A percentile compares a stretch with the other conserved stretches of the same genome.
These are phyloP conservation scores for Paramuricea clavata DNA, from an alignment of 92 coral and sea anemone species.

Conservation along the genomic window DNA sequence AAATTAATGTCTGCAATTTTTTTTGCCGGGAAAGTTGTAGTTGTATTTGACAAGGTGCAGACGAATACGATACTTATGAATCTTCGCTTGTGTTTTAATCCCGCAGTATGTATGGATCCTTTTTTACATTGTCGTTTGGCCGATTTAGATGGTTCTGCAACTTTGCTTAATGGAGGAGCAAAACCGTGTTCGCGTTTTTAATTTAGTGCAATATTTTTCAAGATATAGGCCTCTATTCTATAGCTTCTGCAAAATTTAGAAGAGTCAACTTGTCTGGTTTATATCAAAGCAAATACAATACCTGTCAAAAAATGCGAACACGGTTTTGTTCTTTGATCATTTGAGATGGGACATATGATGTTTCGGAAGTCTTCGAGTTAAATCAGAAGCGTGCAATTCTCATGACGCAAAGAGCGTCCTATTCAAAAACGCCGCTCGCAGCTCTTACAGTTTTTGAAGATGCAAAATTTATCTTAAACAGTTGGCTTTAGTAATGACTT, in stretches of 20 bases:
- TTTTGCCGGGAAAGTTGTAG: background rate
- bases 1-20: background rate
- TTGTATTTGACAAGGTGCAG: background rate
- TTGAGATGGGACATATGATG: background rate
- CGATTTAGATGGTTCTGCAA: no score
- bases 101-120: no score
- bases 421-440: background rate
- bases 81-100: no score
- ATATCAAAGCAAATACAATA: background rate
- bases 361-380: background rate
- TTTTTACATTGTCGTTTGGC: no score
- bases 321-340: background rate
- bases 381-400: constrained; percentile 2
- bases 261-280: background rate
- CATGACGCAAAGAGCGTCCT: background rate
- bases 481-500: background rate
- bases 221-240: background rate
- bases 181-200: no score
- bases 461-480: background rate
- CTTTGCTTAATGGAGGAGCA: no score
- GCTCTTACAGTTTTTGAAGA: background rate
- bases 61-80: no score
- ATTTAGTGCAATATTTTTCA: background rate
- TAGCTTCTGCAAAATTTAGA: background rate
- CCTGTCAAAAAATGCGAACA: background rate